Base-by-base conservation (phyloP, 2,113 vertebrate genomes). In the Cinclus mexicanus region DNA sequence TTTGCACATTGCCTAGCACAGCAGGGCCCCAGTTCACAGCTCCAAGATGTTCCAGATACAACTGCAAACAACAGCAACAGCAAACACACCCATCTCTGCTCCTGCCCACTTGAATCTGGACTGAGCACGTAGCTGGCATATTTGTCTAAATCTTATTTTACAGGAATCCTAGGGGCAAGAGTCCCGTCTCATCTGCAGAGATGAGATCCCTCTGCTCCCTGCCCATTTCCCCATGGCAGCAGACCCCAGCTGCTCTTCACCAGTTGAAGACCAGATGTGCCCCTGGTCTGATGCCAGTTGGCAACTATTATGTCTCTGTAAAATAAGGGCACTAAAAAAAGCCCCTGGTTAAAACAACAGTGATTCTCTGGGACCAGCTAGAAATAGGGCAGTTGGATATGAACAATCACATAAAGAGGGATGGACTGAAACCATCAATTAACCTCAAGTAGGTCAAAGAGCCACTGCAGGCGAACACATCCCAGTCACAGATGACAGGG, bases 401-500 rank as follows among this genome's bases (percentile, higher is more conserved):
- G 26, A 93, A 70, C 64, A 83, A 21, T 53, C 57, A 18, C 44
- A 22, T 35, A 67, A 86, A n/a, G 41, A 85, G 72, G 79, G 47
- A 83, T 47, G 70, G 84, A 89, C 2, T 69, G 78, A 91, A 95
- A 95, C 55, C 61, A 93, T 67, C 82, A 93, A 80, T 91, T 95
- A 87, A 96, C 89, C 92, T 94, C 94, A 91, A 72, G 19, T 29
- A 90, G 90, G 87, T 96, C 89, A 91, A 90, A 93, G 70, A 91
- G 46, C 50, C 60, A 55, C 56, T 42, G 67, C 75, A 86, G 78
- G 87, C 24, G 24, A 87, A 44, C 84, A 72, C 31, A 24, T 83
- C 76, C 70, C 13, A 76, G 69, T 50, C 67, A 65, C 49, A 87
- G 61, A 85, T 69, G 59, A 91, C 70, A 85, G 46, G 23, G 67